Percentiles rank a stretch among this genome's conserved stretches.
phyloP scores from a whole-genome alignment of 2,113 vertebrate species.

The Pelecanus crispus region DNA sequence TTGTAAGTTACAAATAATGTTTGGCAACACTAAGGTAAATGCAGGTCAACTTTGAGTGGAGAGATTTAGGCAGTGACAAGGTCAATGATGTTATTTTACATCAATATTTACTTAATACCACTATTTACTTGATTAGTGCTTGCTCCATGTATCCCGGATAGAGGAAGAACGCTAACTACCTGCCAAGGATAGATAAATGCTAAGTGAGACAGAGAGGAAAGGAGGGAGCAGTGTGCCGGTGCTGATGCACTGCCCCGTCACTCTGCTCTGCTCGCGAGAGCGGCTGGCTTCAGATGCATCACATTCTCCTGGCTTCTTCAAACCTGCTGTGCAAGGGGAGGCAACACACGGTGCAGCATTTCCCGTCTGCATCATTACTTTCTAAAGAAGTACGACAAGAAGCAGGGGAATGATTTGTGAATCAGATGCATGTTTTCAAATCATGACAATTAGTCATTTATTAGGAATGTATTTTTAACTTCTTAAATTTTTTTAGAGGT shows the following conservation, averaged over 20 bases:
- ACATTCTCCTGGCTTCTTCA: not conserved
- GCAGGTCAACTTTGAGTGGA: not conserved
- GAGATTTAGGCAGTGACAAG: not conserved
- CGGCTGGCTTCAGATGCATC: not conserved
- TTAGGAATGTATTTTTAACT: not conserved
- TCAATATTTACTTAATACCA: not conserved
- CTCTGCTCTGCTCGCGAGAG: not conserved
- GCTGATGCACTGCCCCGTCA: not conserved
- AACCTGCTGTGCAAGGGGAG: not conserved
- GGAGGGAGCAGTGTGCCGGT: fast-evolving
- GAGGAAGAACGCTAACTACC: not conserved
- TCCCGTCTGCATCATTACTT: not conserved
- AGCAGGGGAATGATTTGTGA: not conserved
- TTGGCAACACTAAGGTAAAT: not conserved
- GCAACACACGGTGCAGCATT: fast-evolving
- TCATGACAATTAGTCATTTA: not conserved
- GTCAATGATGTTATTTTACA: not conserved
- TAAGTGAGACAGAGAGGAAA: not conserved
- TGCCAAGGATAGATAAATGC: not conserved
- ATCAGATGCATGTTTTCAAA: not conserved
- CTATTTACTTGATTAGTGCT: not conserved
- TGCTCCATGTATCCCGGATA: not conserved
- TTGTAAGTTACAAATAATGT: not conserved
- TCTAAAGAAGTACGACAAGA: not conserved
- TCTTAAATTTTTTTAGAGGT: not conserved